Base-by-base conservation (phyloP, 1,140 invertebrate species). In the Anthonomus grandis region DNA sequence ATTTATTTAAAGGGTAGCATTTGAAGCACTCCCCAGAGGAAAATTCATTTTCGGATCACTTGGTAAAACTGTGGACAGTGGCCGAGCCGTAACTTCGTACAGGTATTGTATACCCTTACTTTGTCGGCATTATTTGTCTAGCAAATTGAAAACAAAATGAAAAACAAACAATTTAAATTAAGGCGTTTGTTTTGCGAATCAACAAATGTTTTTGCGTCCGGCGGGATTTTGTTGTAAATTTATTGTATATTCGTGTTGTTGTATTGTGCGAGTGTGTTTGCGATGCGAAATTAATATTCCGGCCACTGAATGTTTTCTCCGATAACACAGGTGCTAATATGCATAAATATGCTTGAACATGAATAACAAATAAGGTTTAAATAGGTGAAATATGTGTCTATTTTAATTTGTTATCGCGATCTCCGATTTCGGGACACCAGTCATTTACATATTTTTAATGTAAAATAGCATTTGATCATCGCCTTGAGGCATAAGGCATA, bases 121-220 rank as follows among this genome's bases (percentile, higher is more conserved):
- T n/a, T n/a, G n/a, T n/a, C n/a, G n/a, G 10, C 18, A 25, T 47
- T 60, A 63, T 60, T 64, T 64, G 58, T 61, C 15, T 54, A 44
- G 34, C 38, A 58, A 61, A 64, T 61, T 60, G 62, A 47, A 62
- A 59, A 61, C 44, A 53, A 49, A 53, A 58, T 61, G 59, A 51
- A 64, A 62, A 50, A 55, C 57, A 53, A 57, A 61, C 62, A 59
- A 23, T 50, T 59, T 48, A 24, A 46, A 50, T 63, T 42, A 47
- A 56, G 36, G 12, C 37, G 52, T 60, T 48, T 63, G 50, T 56
- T 60, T 63, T 57, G 12, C 27, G 12, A 54, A 31, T 22, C 46
- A 59, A 59, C 44, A 59, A 42, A 17, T 24, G 22, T 15, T 51
- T 51, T 51, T 41, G 19, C n/a, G n/a, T 37, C 34, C 12, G 9